Conservation (phyloP, 2,113 vertebrate genomes). For the Penelope pileata region DNA sequence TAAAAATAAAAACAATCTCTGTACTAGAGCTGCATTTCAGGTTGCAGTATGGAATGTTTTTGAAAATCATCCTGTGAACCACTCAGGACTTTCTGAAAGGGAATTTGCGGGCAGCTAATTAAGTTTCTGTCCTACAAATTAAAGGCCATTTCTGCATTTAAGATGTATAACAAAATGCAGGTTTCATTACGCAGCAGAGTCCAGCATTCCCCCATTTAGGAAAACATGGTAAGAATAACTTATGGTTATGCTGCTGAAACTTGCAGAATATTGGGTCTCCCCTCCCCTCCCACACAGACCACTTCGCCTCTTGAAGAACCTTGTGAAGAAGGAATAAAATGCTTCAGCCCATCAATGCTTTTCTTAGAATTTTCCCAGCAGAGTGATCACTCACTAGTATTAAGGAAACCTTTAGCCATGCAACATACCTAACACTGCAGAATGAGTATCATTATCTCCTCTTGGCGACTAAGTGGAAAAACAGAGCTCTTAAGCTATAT, state of each 20-base stretch:
- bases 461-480: not conserved
- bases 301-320: not conserved
- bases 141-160: not conserved
- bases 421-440: not conserved
- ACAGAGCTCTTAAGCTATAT: not conserved
- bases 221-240: not conserved
- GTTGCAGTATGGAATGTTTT: not conserved
- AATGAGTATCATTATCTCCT: too few relatives aligned
- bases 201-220: not conserved
- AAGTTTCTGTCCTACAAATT: not conserved
- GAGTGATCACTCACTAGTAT: not conserved
- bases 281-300: not conserved
- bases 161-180: not conserved
- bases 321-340: not conserved
- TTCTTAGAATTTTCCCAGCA: not conserved
- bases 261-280: not conserved
- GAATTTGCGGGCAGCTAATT: not conserved
- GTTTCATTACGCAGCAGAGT: not conserved
- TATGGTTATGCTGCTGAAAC: not conserved
- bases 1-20: not conserved
- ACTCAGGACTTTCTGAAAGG: not conserved
- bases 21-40: not conserved
- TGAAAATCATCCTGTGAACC: not conserved
- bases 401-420: not conserved
- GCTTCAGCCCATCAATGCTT: not conserved